phyloP scores from a whole-genome alignment of 2,797 vertebrate species.

The Muraenolepis orangiensis region DNA sequence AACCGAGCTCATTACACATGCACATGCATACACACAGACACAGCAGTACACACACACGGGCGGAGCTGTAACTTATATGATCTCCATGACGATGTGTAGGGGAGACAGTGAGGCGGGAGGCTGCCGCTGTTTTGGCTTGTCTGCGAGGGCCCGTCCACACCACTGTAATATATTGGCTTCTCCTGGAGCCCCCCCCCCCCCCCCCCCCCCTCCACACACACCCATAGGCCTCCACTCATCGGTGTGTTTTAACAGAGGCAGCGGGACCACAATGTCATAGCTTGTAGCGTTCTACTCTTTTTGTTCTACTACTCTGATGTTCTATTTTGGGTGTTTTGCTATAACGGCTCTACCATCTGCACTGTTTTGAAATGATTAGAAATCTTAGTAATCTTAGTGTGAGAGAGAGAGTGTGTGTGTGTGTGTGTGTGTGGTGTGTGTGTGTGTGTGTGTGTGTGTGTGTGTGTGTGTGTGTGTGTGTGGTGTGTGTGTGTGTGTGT shows the following conservation, averaged over 20 bases:
- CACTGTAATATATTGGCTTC: constrained; percentile 39
- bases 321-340: neutral
- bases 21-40: neutral
- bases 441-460: no score
- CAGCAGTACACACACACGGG: constrained; percentile 54
- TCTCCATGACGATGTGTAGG: constrained; percentile 91
- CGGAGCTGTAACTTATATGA: constrained; percentile 91
- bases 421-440: no score
- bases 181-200: neutral
- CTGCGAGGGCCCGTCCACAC: constrained; percentile 44
- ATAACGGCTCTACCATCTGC: neutral
- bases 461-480: no score
- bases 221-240: neutral
- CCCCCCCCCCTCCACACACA: no score
- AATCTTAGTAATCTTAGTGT: no score
- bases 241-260: neutral
- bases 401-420: no score
- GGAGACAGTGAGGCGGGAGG: constrained; percentile 93
- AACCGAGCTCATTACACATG: no score
- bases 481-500: no score
- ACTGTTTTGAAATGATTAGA: neutral
- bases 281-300: neutral
- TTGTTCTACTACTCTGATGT: no score
- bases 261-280: neutral
- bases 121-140: constrained; percentile 41